Percentiles rank a stretch among this genome's conserved stretches.
phyloP scores from a whole-genome alignment of 2,113 vertebrate genomes.

The Cricetomys ansorgei region DNA sequence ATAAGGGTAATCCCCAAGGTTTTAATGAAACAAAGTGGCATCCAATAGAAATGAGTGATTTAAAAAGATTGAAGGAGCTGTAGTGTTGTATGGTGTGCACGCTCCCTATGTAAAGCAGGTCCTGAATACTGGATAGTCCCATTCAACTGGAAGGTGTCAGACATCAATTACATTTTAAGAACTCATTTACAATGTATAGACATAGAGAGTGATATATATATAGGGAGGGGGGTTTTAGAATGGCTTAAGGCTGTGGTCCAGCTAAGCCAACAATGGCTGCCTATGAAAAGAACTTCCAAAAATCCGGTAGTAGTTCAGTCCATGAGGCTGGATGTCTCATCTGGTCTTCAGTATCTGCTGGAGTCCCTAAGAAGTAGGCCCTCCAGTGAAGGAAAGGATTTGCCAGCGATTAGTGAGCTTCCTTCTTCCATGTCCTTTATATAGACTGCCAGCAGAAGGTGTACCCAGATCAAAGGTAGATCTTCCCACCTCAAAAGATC shows the following conservation, averaged over 20 bases:
- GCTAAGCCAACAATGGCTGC: neutral
- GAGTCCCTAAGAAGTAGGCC: neutral
- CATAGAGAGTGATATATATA: neutral
- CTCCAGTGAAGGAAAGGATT: neutral
- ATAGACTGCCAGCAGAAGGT: neutral
- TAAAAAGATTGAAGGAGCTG: too few relatives aligned
- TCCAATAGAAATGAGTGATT: too few relatives aligned
- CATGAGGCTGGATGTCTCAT: neutral
- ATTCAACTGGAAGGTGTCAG: too few relatives aligned
- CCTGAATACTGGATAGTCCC: too few relatives aligned
- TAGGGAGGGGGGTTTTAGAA: neutral
- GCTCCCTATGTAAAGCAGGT: too few relatives aligned
- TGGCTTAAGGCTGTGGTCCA: neutral
- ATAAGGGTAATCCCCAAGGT: too few relatives aligned
- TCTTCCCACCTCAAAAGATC: neutral
- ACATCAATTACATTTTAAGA: too few relatives aligned
- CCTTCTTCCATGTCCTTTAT: neutral
- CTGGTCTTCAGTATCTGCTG: neutral
- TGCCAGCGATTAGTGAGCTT: neutral
- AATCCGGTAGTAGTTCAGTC: neutral
- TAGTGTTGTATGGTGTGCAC: too few relatives aligned
- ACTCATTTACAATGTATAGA: too few relatives aligned
- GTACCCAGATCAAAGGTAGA: neutral
- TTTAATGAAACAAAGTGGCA: too few relatives aligned
- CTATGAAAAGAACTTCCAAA: neutral